These are phyloP conservation scores for Eurypyga helias DNA, from an alignment of 2,113 vertebrate species.

Conservation along the genomic window DNA sequence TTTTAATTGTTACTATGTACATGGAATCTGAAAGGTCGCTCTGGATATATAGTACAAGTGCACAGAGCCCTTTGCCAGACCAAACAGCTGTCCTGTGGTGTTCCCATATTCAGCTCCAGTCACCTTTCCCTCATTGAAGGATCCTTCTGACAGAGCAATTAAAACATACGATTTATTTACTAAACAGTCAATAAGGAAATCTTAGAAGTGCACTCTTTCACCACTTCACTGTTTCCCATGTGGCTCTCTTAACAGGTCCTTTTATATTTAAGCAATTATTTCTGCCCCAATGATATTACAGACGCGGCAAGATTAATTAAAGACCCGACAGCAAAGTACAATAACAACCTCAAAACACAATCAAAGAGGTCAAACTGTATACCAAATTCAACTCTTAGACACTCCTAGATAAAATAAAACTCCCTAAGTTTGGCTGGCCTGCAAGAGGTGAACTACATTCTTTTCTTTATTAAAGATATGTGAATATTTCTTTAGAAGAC, in stretches of 20 bases:
- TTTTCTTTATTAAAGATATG: background rate
- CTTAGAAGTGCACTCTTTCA: conserved; percentile 46
- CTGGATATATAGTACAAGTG: conserved; percentile 76
- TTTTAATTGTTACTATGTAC: conserved; percentile 80
- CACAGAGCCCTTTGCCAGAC: conserved; percentile 75
- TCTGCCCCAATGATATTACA: conserved; percentile 38
- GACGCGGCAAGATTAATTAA: background rate
- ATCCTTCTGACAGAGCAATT: conserved; percentile 73
- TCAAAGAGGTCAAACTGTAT: background rate
- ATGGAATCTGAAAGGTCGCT: conserved; percentile 75
- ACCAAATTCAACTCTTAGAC: background rate
- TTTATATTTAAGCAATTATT: conserved; percentile 43
- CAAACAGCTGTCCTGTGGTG: conserved; percentile 73
- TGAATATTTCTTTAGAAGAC: conserved; percentile 35
- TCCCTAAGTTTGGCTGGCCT: background rate
- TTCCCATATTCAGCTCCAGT: conserved; percentile 70
- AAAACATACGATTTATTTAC: conserved; percentile 74
- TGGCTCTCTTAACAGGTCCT: conserved; percentile 39
- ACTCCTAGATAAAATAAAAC: conserved; percentile 11
- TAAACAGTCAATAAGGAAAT: conserved; percentile 60
- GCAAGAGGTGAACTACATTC: background rate
- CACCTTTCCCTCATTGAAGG: conserved; percentile 72
- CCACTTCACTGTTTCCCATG: conserved; percentile 34
- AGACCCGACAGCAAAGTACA: conserved; percentile 33
- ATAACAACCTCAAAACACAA: background rate